A percentile compares a stretch with the other conserved stretches of the same genome.
These are phyloP conservation scores for Bradysia coprophila DNA, from an alignment of 1,140 invertebrate genomes.

Conservation along the genomic window DNA sequence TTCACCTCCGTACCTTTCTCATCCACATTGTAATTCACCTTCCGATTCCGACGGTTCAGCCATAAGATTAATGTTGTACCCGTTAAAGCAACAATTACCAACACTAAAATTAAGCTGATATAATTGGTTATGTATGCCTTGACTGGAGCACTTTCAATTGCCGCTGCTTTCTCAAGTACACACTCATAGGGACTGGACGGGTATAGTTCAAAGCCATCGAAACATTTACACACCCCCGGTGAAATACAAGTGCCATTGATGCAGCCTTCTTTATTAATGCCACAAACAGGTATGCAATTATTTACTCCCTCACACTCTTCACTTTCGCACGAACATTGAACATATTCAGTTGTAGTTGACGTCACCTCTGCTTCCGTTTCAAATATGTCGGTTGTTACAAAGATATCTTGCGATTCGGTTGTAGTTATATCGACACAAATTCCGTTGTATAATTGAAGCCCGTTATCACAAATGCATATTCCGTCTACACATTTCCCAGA, in stretches of 20 bases:
- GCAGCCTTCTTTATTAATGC: constrained; percentile 12
- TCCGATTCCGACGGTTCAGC: too few relatives aligned
- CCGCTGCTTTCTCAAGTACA: too few relatives aligned
- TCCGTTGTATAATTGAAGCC: neutral
- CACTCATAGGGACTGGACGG: too few relatives aligned
- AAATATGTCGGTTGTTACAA: constrained; percentile 10
- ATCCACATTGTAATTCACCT: too few relatives aligned
- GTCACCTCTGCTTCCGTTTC: constrained; percentile 11
- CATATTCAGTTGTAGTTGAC: too few relatives aligned
- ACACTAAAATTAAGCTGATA: too few relatives aligned
- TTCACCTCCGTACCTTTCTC: too few relatives aligned
- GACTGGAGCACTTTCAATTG: too few relatives aligned
- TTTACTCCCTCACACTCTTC: constrained; percentile 13
- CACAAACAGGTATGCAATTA: constrained; percentile 12
- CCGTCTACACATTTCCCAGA: neutral
- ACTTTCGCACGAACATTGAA: constrained; percentile 13
- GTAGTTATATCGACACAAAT: neutral
- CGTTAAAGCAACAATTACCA: too few relatives aligned
- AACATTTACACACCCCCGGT: constrained; percentile 24
- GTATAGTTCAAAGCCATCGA: too few relatives aligned
- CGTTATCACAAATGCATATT: neutral
- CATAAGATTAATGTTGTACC: too few relatives aligned
- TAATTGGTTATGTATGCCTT: too few relatives aligned
- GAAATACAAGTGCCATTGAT: constrained; percentile 22
- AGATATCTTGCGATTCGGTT: neutral